Evolutionary conservation across 2,888 invertebrate genomes (phyloP).

Genomic region (Reticulitermes lucifugus): DNA sequence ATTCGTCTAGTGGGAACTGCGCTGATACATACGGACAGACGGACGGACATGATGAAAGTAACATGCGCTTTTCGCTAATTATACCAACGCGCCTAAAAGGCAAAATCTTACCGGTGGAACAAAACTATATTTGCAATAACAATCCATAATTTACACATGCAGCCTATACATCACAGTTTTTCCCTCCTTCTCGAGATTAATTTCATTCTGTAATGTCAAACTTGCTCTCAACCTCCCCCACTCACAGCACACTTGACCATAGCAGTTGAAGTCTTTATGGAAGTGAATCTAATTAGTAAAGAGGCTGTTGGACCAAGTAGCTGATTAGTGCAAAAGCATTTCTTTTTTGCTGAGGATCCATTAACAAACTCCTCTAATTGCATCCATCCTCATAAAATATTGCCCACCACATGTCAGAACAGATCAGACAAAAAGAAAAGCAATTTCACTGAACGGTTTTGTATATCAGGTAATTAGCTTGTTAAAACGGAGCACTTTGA

Average conservation of each 20-base stretch:
- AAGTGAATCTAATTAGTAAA: slow-evolving; percentile 32
- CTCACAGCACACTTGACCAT: background rate
- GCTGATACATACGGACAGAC: too few relatives aligned
- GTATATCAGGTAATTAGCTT: slow-evolving; percentile 15
- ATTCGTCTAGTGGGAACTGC: too few relatives aligned
- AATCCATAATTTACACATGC: too few relatives aligned
- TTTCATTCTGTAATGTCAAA: background rate
- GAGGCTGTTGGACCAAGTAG: slow-evolving; percentile 14
- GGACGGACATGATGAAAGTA: too few relatives aligned
- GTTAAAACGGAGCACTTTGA: slow-evolving; percentile 9
- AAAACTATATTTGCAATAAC: too few relatives aligned
- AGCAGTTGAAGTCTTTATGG: background rate
- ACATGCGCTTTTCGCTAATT: too few relatives aligned
- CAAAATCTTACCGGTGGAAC: too few relatives aligned
- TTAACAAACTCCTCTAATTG: slow-evolving; percentile 27
- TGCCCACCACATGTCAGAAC: slow-evolving; percentile 9
- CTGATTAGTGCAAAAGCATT: slow-evolving; percentile 27
- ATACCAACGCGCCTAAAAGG: too few relatives aligned
- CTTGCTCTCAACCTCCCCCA: background rate
- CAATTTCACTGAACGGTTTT: slow-evolving; percentile 31
- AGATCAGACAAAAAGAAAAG: slow-evolving; percentile 19
- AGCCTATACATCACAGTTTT: background rate
- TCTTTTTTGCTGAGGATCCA: background rate
- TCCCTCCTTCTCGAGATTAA: background rate
- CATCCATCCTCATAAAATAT: slow-evolving; percentile 15